These are phyloP conservation scores for Montipora sp. DNA, from an alignment of 64 coral and sea anemone species.

Conservation along the genomic window DNA sequence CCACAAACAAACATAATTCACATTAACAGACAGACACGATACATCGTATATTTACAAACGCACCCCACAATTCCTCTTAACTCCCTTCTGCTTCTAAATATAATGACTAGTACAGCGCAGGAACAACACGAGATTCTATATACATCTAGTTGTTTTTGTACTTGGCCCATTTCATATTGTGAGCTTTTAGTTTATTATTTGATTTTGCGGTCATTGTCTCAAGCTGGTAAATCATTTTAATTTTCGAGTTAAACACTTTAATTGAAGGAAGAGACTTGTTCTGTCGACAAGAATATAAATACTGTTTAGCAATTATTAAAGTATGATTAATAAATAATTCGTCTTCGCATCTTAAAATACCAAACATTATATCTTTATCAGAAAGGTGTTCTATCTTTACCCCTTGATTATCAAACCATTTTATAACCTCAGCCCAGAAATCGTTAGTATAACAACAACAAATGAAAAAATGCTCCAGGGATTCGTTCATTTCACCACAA, in stretches of 20 bases:
- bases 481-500: no score
- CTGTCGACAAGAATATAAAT: neutral
- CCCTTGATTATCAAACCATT: neutral
- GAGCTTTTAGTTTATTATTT: no score
- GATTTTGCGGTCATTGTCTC: neutral
- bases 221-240: neutral
- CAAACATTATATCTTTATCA: constrained; percentile 9
- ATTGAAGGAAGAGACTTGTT: neutral
- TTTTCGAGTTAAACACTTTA: neutral
- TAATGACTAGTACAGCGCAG: no score
- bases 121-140: no score
- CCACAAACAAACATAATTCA: no score
- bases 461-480: no score
- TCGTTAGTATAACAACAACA: neutral
- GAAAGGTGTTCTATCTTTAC: neutral
- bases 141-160: no score
- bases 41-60: no score
- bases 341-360: neutral
- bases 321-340: neutral
- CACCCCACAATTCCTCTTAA: no score
- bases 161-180: no score
- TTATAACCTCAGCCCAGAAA: neutral
- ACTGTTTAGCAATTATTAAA: neutral
- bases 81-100: no score
- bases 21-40: no score